A percentile compares a stretch with the other conserved stretches of the same genome.
Conservation (phyloP, 2,797 vertebrate genomes). For the Pipistrellus pygmaeus region DNA sequence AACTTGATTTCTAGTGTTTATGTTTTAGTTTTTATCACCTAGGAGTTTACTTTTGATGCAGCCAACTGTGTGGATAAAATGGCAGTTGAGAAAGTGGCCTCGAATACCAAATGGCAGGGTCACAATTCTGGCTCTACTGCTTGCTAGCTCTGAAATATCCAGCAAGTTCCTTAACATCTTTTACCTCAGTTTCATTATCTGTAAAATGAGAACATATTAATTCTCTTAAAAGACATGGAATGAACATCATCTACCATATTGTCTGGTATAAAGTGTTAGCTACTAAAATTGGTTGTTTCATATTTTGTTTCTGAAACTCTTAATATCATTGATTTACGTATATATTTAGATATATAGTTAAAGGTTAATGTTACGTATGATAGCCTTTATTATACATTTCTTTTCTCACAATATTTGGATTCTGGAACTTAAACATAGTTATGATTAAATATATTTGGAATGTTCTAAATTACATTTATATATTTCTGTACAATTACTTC, state of each 20-base stretch:
- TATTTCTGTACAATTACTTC: constrained; percentile 2
- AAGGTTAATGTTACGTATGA: neutral
- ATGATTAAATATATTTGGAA: neutral
- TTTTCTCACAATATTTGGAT: neutral
- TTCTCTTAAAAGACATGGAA: neutral
- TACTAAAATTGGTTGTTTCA: neutral
- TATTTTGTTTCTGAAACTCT: neutral
- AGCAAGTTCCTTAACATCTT: neutral
- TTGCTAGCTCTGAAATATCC: neutral
- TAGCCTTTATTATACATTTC: neutral
- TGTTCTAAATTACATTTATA: neutral
- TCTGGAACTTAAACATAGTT: neutral
- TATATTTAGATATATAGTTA: neutral
- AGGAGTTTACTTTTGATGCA: neutral
- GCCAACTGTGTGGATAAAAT: neutral
- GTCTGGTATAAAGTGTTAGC: neutral
- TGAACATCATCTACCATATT: neutral
- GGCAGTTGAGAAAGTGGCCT: neutral
- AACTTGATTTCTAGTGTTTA: neutral
- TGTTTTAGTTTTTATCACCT: neutral
- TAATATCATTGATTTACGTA: too few species aligned
- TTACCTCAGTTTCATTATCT: neutral
- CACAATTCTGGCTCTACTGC: neutral
- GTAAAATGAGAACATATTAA: neutral
- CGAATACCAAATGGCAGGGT: neutral